Evolutionary conservation across 2,113 vertebrate species (phyloP).

Genomic region (Leucoraja erinaceus): DNA sequence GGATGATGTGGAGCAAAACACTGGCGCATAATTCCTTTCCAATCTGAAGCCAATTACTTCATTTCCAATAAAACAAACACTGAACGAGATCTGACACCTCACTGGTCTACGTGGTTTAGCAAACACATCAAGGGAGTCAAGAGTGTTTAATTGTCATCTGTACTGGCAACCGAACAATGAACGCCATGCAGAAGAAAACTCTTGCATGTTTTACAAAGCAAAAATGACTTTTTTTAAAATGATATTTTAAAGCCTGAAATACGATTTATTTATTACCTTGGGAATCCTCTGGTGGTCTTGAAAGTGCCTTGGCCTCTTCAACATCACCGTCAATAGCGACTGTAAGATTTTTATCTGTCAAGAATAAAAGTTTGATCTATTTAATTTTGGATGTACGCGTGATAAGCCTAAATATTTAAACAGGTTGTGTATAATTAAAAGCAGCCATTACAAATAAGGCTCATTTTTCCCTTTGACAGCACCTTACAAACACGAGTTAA

Average conservation of each 20-base stretch:
- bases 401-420: background rate
- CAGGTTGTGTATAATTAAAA: background rate
- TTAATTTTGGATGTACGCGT: no score
- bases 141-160: no score
- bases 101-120: background rate
- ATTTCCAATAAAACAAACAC: background rate
- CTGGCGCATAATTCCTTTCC: background rate
- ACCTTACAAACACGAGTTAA: background rate
- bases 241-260: background rate
- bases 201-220: background rate
- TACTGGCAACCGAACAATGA: background rate
- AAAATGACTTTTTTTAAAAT: background rate
- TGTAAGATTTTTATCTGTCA: conserved; percentile 76
- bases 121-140: background rate
- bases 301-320: conserved; percentile 91
- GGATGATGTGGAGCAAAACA: background rate
- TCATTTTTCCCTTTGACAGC: background rate
- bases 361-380: background rate
- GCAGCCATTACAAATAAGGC: background rate
- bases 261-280: conserved; percentile 64
- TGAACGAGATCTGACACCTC: background rate
- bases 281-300: conserved; percentile 89
- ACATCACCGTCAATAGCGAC: conserved; percentile 86
- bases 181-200: background rate
- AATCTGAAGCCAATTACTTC: background rate